Evolutionary conservation across 2,113 vertebrate genomes (phyloP), one percentile per base, ranked within the genome.

Genomic region (Vimba vimba): DNA sequence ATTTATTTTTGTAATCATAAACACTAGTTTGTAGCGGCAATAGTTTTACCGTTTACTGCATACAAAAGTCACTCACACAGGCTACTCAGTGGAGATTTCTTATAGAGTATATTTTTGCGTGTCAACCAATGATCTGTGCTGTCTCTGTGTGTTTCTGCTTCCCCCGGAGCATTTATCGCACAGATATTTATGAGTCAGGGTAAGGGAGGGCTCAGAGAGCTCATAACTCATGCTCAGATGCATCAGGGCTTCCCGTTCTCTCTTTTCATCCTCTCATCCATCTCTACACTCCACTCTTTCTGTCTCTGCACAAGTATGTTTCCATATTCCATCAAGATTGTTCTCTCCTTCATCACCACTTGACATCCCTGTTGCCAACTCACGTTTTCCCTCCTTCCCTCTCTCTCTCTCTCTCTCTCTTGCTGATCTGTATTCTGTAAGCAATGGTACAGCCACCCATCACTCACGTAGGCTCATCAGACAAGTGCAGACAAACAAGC

Each of bases 391-490:
- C 62, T 30, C 39, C 57, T 45, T 13, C 55, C 19, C 39, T 43
- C 39, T 43, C 39, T 43, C 39, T 8, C 7, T 43, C 39, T 60
- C 2, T 60, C 23, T 62, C 57, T 27, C 69, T 30, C 57, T 64
- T 74, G 79, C 86, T 73, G 79, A 86, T 78, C 57, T 30, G 74
- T 66, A 82, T 88, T 88, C 80, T 74, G 75, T 55, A 23, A 75
- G 68, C 75, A 71, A 39, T 62, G 77, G 47, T 55, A 73, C 78
- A 71, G 81, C 36, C 36, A 50, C 36, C 64, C 47, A 68, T 84
- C 64, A 78, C 45, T 82, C 62, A 69, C 15, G 27, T 69, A 17
- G 50, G 15, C 50, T 52, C n/a, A 9, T 13, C 47, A 68, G 62
- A 69, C 62, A 82, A 69, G 80, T 36, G 47, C 25, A 19, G 45